Evolutionary conservation across 2,888 invertebrate genomes (phyloP).

Genomic region (Caenorhabditis sulstoni): DNA sequence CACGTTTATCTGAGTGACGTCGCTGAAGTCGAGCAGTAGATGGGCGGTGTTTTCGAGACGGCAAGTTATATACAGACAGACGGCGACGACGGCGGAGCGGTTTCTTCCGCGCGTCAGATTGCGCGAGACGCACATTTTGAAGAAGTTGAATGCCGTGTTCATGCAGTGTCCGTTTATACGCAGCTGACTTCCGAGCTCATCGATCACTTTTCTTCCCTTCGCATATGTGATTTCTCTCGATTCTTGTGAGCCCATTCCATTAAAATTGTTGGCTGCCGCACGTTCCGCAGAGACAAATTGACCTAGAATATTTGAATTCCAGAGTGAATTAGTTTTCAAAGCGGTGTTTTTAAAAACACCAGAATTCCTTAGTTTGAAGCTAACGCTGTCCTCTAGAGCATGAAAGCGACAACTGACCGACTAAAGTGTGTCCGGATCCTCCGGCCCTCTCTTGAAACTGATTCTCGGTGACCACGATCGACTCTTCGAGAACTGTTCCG

Average conservation of each 20-base stretch:
- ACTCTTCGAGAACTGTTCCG: slow-evolving; percentile 95
- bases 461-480: slow-evolving; percentile 95
- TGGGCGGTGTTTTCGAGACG: slow-evolving; percentile 95
- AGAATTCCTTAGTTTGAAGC: no score
- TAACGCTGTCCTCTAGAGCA: no score
- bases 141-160: slow-evolving; percentile 94
- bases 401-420: slow-evolving; percentile 66
- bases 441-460: slow-evolving; percentile 89
- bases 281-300: slow-evolving; percentile 65
- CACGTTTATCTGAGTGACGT: slow-evolving; percentile 93
- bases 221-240: slow-evolving; percentile 93
- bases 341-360: no score
- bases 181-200: slow-evolving; percentile 87
- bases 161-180: slow-evolving; percentile 91
- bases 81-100: slow-evolving; percentile 90
- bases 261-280: slow-evolving; percentile 59
- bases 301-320: no score
- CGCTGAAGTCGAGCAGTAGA: slow-evolving; percentile 96
- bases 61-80: slow-evolving; percentile 97
- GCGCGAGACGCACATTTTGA: slow-evolving; percentile 85
- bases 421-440: slow-evolving; percentile 85
- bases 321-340: no score
- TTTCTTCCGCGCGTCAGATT: slow-evolving; percentile 89
- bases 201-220: slow-evolving; percentile 84
- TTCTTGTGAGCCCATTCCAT: slow-evolving; percentile 84